These are phyloP conservation scores for Nothobranchius kuhntae DNA, from an alignment of 2,113 vertebrate species.

Conservation along the genomic window DNA sequence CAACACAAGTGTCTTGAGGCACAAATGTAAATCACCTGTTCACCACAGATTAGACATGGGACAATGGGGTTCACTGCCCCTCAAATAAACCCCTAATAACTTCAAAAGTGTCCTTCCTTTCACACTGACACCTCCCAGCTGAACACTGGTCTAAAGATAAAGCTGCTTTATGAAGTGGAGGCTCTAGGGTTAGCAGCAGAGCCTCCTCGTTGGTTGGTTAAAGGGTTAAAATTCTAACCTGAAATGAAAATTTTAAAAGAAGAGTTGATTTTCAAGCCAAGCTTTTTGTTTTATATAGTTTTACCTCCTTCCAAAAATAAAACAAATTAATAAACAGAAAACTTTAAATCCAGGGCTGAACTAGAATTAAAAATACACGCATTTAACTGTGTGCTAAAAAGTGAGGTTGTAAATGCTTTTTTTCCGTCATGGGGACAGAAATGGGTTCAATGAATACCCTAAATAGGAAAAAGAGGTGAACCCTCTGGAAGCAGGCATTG, in stretches of 20 bases:
- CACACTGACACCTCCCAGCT: not conserved
- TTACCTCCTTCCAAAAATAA: no score
- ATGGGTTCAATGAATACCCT: no score
- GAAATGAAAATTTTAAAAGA: not conserved
- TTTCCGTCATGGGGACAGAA: no score
- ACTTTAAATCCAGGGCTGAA: no score
- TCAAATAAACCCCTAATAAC: constrained; percentile 13
- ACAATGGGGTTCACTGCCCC: constrained; percentile 37
- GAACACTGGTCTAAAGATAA: constrained; percentile 2
- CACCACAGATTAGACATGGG: constrained; percentile 21
- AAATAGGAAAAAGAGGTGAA: no score
- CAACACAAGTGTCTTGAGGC: constrained; percentile 56
- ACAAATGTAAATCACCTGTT: constrained; percentile 61
- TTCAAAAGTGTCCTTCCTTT: constrained; percentile 4
- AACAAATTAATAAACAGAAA: no score
- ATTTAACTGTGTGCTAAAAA: no score
- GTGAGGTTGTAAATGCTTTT: no score
- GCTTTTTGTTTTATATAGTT: no score
- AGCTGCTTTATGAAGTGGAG: constrained; percentile 20
- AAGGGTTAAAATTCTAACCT: not conserved
- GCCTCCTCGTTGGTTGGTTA: not conserved
- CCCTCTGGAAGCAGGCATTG: no score
- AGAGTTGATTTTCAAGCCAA: not conserved
- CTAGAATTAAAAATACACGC: no score
- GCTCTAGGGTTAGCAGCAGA: not conserved